A percentile compares a stretch with the other conserved stretches of the same genome.
These are phyloP conservation scores for Fregetta grallaria DNA, from an alignment of 2,113 vertebrate species.

Conservation along the genomic window DNA sequence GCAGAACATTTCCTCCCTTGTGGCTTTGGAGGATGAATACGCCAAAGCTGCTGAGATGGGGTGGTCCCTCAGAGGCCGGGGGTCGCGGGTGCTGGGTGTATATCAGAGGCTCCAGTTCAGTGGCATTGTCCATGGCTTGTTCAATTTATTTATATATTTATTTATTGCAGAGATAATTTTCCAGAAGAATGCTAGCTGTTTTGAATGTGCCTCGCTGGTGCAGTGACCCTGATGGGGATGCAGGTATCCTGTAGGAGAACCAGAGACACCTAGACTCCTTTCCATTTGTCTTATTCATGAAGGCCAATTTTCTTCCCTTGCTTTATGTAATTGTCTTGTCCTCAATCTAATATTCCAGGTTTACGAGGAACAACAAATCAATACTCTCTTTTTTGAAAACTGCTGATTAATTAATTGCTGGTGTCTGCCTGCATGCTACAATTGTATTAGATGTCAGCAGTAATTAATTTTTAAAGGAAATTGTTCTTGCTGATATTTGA, in stretches of 20 bases:
- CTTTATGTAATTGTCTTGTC: slow-evolving; percentile 22
- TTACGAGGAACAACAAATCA: slow-evolving; percentile 64
- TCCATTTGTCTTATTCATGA: not conserved
- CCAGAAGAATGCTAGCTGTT: not conserved
- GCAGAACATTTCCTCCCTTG: not conserved
- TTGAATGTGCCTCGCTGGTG: not conserved
- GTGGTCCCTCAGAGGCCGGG: not conserved
- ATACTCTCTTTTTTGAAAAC: slow-evolving; percentile 33
- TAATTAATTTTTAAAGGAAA: slow-evolving; percentile 59
- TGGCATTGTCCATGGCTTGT: not conserved
- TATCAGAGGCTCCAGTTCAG: not conserved
- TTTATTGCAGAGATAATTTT: not conserved
- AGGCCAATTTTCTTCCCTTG: slow-evolving; percentile 4
- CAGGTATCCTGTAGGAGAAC: not conserved
- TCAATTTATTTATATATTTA: not conserved
- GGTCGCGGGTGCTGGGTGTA: not conserved
- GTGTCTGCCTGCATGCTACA: not conserved
- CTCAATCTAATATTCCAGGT: slow-evolving; percentile 41
- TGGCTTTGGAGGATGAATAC: not conserved
- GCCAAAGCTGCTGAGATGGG: not conserved
- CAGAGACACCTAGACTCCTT: not conserved
- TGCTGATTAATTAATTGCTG: slow-evolving; percentile 45
- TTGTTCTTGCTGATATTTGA: slow-evolving; percentile 14
- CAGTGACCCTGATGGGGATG: not conserved
- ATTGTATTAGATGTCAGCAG: slow-evolving; percentile 34